Evolutionary conservation across 2,797 vertebrate genomes (phyloP).

Genomic region (Mormyrops boulengeri): DNA sequence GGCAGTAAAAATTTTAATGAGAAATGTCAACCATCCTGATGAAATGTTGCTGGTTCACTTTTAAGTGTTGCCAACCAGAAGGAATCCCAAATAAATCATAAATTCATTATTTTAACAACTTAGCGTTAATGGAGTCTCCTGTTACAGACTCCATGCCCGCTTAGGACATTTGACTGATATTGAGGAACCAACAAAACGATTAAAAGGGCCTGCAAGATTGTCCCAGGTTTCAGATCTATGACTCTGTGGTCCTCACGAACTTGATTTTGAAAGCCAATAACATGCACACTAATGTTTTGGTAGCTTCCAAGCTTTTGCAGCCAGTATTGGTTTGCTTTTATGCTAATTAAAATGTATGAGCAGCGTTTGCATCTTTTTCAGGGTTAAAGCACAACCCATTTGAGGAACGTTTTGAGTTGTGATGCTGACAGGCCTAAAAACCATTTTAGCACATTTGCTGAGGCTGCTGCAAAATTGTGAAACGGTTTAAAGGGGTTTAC

Average conservation of each 20-base stretch:
- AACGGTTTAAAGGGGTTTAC: slow-evolving; percentile 15
- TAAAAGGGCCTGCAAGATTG: background rate
- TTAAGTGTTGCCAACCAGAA: background rate
- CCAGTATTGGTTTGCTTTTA: background rate
- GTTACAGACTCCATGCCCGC: background rate
- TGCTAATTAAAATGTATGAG: background rate
- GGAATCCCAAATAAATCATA: background rate
- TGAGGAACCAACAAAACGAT: background rate
- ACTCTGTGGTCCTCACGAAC: background rate
- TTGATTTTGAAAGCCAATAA: background rate
- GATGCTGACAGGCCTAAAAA: background rate
- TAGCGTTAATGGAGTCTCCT: background rate
- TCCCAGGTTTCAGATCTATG: background rate
- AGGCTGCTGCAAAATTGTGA: slow-evolving; percentile 4
- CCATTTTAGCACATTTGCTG: background rate
- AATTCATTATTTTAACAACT: background rate
- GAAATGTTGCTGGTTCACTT: background rate
- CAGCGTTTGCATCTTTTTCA: background rate
- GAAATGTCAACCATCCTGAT: background rate
- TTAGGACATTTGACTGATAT: background rate
- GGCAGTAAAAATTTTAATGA: background rate
- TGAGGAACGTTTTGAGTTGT: background rate
- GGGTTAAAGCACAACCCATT: background rate
- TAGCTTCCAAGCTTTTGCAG: background rate
- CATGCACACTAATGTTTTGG: background rate